phyloP scores from a whole-genome alignment of 1,140 invertebrate species.

The Dreissena rostriformis region DNA sequence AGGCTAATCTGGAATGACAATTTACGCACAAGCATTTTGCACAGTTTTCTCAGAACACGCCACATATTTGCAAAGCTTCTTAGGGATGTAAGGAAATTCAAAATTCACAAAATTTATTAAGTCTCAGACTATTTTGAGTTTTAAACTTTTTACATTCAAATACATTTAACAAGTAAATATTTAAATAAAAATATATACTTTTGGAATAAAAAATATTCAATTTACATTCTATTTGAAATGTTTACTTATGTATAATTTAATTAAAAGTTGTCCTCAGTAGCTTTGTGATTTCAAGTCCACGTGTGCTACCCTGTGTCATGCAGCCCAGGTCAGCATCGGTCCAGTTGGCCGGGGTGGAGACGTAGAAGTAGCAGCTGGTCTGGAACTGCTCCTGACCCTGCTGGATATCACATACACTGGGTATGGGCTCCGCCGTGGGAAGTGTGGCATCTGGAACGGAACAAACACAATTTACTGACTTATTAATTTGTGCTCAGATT shows the following conservation, averaged over 20 bases:
- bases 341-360: constrained; percentile 18
- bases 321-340: constrained; percentile 29
- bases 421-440: constrained; percentile 24
- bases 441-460: constrained; percentile 30
- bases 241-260: neutral
- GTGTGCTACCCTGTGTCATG: constrained; percentile 30
- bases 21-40: no score
- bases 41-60: no score
- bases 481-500: no score
- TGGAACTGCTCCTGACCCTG: constrained; percentile 37
- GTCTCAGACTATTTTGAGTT: no score
- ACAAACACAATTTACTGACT: neutral
- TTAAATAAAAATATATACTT: neutral
- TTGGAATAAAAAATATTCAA: neutral
- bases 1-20: no score
- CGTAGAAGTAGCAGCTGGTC: constrained; percentile 40
- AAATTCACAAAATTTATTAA: no score
- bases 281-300: neutral
- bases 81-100: no score
- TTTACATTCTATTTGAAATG: neutral
- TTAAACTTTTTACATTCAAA: no score
- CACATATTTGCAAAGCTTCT: no score
- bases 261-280: neutral
- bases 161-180: no score
- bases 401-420: constrained; percentile 36